These are phyloP conservation scores for Chydorus sphaericus DNA, from an alignment of 2,888 invertebrate species.

Conservation along the genomic window DNA sequence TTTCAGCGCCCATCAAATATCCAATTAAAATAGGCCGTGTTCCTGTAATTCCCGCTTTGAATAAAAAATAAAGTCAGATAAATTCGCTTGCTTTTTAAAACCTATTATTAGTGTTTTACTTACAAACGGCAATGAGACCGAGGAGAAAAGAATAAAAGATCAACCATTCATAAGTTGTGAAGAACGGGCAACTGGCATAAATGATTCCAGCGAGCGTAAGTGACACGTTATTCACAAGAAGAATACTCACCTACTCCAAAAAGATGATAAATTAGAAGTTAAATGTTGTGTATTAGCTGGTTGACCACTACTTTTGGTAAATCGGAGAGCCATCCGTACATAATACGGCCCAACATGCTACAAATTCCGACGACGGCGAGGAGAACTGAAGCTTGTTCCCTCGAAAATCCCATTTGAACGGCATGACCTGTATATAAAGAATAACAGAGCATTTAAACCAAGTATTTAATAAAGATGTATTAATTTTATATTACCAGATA, in stretches of 20 bases:
- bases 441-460: not conserved
- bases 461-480: not conserved
- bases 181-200: slow-evolving; percentile 62
- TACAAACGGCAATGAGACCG: slow-evolving; percentile 80
- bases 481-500: not conserved
- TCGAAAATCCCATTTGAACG: slow-evolving; percentile 35
- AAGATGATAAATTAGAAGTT: not conserved
- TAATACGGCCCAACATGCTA: slow-evolving; percentile 81
- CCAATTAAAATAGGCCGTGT: not conserved
- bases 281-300: not conserved
- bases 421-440: slow-evolving; percentile 36
- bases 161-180: slow-evolving; percentile 46
- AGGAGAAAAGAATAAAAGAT: slow-evolving; percentile 66
- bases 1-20: not conserved
- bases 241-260: slow-evolving; percentile 36
- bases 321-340: slow-evolving; percentile 53
- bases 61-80: no score
- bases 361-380: slow-evolving; percentile 77
- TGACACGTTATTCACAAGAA: slow-evolving; percentile 77
- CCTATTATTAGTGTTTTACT: slow-evolving; percentile 26
- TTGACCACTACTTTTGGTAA: slow-evolving; percentile 30
- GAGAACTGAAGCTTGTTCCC: slow-evolving; percentile 45
- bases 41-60: not conserved
- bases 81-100: no score
- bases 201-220: slow-evolving; percentile 76